These are phyloP conservation scores for Momotus momota DNA, from an alignment of 2,797 vertebrate species.

Conservation along the genomic window DNA sequence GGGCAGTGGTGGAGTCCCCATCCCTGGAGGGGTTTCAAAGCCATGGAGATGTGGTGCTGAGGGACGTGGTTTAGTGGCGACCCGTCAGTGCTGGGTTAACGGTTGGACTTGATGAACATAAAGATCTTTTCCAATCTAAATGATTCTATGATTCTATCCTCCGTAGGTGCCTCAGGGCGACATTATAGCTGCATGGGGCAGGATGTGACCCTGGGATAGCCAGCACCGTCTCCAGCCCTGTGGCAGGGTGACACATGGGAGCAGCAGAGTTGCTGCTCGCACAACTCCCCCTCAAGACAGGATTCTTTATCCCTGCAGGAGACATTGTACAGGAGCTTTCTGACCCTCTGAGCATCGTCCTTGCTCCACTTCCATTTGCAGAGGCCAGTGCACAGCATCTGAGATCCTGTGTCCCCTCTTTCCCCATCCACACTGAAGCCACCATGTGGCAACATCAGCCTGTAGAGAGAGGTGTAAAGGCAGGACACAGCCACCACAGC, in stretches of 20 bases:
- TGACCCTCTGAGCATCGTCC: neutral
- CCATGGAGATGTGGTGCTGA: neutral
- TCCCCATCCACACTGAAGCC: neutral
- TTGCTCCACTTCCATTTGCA: neutral
- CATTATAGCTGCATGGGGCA: fast-evolving
- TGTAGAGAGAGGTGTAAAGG: neutral
- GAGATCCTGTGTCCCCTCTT: neutral
- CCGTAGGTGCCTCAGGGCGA: neutral
- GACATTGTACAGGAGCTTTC: neutral
- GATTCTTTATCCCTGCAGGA: neutral
- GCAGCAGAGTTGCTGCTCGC: neutral
- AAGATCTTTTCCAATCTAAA: neutral
- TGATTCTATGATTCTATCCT: neutral
- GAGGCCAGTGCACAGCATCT: neutral
- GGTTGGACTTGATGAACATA: neutral
- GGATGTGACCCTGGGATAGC: neutral
- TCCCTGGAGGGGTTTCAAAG: neutral
- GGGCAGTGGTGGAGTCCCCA: neutral
- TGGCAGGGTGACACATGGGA: neutral
- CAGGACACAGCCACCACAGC: neutral
- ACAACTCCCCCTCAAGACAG: neutral
- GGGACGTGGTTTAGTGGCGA: neutral
- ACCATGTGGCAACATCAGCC: fast-evolving
- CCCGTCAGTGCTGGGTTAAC: neutral
- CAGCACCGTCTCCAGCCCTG: fast-evolving